These are phyloP conservation scores for Spheniscus humboldti DNA, from an alignment of 2,797 vertebrate genomes.

Conservation along the genomic window DNA sequence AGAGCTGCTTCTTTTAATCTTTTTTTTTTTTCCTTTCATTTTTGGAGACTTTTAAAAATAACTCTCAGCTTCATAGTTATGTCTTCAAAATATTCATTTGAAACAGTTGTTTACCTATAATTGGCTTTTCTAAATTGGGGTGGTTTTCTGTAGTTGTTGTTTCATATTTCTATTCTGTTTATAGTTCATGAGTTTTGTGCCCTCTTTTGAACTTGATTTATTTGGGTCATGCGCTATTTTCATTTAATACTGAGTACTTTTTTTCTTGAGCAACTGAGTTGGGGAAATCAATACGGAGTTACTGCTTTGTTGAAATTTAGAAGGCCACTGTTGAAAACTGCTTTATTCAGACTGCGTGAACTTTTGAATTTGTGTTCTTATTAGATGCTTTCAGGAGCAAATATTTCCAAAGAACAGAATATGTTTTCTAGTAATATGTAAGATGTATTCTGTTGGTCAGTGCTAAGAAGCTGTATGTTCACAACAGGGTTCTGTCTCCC, in stretches of 20 bases:
- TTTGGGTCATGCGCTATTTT: not conserved
- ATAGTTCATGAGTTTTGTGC: not conserved
- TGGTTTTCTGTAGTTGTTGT: not conserved
- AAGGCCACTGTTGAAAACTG: not conserved
- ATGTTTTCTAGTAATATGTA: not conserved
- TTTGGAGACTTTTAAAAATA: not conserved
- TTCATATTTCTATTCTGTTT: not conserved
- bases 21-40: accelerated
- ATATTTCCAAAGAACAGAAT: not conserved
- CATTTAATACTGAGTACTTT: not conserved
- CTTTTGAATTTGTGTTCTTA: not conserved
- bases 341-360: not conserved
- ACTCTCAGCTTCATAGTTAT: not conserved
- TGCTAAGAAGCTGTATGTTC: not conserved
- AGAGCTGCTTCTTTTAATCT: not conserved
- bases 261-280: not conserved
- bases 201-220: not conserved
- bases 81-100: not conserved
- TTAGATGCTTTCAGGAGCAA: not conserved
- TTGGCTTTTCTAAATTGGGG: not conserved
- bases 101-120: not conserved
- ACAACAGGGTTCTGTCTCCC: not conserved
- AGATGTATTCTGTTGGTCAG: not conserved
- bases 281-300: not conserved
- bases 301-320: not conserved